A percentile compares a stretch with the other conserved stretches of the same genome.
phyloP scores from a whole-genome alignment of 2,888 invertebrate genomes.

The Plebejus argus region DNA sequence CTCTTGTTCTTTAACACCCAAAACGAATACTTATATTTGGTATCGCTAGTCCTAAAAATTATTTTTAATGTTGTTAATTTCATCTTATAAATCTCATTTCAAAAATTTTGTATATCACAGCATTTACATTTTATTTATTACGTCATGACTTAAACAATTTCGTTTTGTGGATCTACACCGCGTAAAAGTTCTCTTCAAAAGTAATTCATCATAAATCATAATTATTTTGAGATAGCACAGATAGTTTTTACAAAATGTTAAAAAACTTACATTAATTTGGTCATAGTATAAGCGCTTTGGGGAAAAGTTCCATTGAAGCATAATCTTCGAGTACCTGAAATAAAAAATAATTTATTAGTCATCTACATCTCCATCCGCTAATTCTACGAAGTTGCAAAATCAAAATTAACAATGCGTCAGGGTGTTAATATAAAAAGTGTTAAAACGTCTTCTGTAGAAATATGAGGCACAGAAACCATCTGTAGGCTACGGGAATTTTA shows the following conservation, averaged over 20 bases:
- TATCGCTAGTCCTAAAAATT: slow-evolving; percentile 37
- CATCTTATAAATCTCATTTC: slow-evolving; percentile 20
- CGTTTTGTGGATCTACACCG: slow-evolving; percentile 22
- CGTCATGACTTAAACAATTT: slow-evolving; percentile 17
- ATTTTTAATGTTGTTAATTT: slow-evolving; percentile 23
- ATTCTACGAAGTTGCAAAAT: too few species aligned
- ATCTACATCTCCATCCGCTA: too few species aligned
- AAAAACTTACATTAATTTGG: slow-evolving; percentile 38
- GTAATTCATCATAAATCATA: not conserved
- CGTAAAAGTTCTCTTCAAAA: slow-evolving; percentile 4
- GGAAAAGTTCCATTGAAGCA: slow-evolving; percentile 90
- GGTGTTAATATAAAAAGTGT: too few species aligned
- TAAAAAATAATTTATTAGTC: slow-evolving; percentile 27
- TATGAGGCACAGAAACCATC: too few species aligned
- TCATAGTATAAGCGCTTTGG: slow-evolving; percentile 84
- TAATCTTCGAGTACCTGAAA: slow-evolving; percentile 89
- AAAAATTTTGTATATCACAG: slow-evolving; percentile 27
- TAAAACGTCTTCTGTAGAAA: too few species aligned
- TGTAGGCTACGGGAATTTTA: too few species aligned
- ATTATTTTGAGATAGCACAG: slow-evolving; percentile 24
- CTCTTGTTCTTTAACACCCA: not conserved
- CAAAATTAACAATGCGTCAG: too few species aligned
- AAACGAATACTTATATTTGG: slow-evolving; percentile 38
- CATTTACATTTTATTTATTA: not conserved
- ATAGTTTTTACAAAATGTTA: slow-evolving; percentile 20